Conservation (phyloP, 2,888 invertebrate species). For the Agapostemon virescens region DNA sequence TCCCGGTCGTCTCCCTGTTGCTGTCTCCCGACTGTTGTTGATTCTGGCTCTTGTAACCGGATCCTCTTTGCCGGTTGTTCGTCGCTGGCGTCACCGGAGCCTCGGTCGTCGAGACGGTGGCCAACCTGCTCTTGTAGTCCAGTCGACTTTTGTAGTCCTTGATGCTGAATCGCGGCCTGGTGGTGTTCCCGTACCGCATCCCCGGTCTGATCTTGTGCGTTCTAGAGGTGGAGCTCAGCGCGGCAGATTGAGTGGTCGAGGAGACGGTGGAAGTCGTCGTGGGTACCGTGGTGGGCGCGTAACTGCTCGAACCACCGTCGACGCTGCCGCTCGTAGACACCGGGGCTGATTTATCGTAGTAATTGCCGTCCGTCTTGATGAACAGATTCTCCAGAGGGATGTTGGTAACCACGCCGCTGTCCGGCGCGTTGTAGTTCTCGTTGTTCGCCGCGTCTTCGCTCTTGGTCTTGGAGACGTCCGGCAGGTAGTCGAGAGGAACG, state of each 20-base stretch:
- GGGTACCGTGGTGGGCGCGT: constrained; percentile 55
- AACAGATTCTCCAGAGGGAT: constrained; percentile 73
- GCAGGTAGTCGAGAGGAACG: constrained; percentile 47
- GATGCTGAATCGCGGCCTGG: constrained; percentile 88
- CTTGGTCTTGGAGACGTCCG: constrained; percentile 41
- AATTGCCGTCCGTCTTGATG: constrained; percentile 69
- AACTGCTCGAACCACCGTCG: constrained; percentile 33
- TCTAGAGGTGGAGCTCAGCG: constrained; percentile 61
- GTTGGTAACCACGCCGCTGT: constrained; percentile 49
- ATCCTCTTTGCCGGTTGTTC: constrained; percentile 52
- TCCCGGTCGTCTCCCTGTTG: constrained; percentile 67
- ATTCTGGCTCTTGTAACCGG: constrained; percentile 38
- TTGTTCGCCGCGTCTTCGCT: constrained; percentile 36
- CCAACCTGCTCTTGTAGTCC: constrained; percentile 78
- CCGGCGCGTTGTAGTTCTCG: constrained; percentile 43
- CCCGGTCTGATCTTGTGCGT: constrained; percentile 72
- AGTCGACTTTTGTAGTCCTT: constrained; percentile 88
- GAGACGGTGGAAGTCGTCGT: constrained; percentile 56
- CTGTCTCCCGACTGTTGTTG: constrained; percentile 45
- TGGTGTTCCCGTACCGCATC: constrained; percentile 79
- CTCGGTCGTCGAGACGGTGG: constrained; percentile 65
- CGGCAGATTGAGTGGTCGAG: constrained; percentile 47
- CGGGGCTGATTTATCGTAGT: constrained; percentile 57
- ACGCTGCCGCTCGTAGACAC: constrained; percentile 44
- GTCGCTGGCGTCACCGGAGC: constrained; percentile 17